phyloP scores from a whole-genome alignment of 2,888 invertebrate species.

The Aleiodes alternator region DNA sequence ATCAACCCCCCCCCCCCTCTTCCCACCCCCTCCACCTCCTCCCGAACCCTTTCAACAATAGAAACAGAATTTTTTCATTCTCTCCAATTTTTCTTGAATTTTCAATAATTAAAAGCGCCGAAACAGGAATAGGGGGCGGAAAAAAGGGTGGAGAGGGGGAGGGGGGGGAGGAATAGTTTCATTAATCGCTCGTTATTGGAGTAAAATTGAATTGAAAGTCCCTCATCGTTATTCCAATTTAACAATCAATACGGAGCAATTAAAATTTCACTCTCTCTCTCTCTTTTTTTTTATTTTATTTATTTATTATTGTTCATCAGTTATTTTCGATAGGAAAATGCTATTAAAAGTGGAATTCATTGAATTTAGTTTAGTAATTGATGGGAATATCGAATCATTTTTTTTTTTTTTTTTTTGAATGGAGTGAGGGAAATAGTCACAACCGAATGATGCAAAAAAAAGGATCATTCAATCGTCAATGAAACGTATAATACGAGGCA shows the following conservation, averaged over 20 bases:
- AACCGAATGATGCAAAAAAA: conserved; percentile 12
- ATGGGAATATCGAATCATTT: conserved; percentile 6
- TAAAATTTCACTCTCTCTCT: too few species aligned
- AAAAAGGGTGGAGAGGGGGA: too few species aligned
- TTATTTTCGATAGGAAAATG: conserved; percentile 2
- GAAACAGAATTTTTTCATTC: conserved; percentile 1
- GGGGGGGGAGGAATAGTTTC: not conserved
- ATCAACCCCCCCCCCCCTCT: not conserved
- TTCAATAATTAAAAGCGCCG: conserved; percentile 25
- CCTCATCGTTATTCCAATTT: conserved; percentile 25
- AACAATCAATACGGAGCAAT: not conserved
- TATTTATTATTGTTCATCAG: not conserved
- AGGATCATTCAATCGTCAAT: conserved; percentile 31
- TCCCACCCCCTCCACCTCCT: not conserved
- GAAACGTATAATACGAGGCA: conserved; percentile 22
- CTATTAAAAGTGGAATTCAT: not conserved
- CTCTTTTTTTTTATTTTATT: not conserved
- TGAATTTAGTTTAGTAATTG: conserved; percentile 13
- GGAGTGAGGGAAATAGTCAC: not conserved
- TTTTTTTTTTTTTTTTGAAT: too few species aligned
- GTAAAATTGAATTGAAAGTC: conserved; percentile 24
- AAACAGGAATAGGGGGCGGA: not conserved
- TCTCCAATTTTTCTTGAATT: not conserved
- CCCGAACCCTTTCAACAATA: not conserved
- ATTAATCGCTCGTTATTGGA: conserved; percentile 25